Base-by-base conservation (phyloP, 2,113 vertebrate genomes). In the Salvelinus alpinus region DNA sequence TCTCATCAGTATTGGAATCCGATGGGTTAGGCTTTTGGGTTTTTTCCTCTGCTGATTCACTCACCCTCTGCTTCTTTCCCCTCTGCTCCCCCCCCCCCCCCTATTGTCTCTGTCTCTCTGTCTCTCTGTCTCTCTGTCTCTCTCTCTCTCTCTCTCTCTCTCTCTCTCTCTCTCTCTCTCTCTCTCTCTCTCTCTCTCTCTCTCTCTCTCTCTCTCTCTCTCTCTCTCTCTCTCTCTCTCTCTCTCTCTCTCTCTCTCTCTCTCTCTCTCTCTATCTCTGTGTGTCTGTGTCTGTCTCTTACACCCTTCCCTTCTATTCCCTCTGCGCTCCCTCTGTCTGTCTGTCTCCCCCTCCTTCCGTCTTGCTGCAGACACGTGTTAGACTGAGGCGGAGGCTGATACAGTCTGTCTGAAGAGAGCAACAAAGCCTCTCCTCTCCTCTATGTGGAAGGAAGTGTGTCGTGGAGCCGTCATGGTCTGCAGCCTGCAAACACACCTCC, bases 391-490 rank as follows among this genome's bases (percentile, higher is more conserved):
- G 2, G 38, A 44, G 38, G 38, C 38, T 44, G 38, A 44, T 11
- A 25, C 59, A 51, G 47, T 25, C 70, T 66, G 60, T 87, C 87
- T 84, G 83, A 27, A 78, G 80, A 84, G 83, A 73, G 78, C 77
- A 82, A 83, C 54, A 81, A 68, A 78, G 62, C 64, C 31, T 83
- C 83, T 73, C 80, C 84, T 76, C 82, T 75, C 60, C 38, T n/a
- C 31, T 16, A 18, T 71, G 25, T 44, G 72, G 38, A 44, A 44
- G 38, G 38, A 68, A 64, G 70, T 62, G 22, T 82, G 79, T 64
- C 85, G 83, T 77, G 71, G 27, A 70, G 8, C 70, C n/a, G 44
- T 75, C 64, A 13, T 4, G 69, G 74, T 25, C 48, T 64, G 78
- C 73, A 12, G 70, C 78, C 73, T 72, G 76, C 76, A n/a, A 47